These are phyloP conservation scores for Tapirus terrestris DNA, from an alignment of 2,113 vertebrate genomes.

Conservation along the genomic window DNA sequence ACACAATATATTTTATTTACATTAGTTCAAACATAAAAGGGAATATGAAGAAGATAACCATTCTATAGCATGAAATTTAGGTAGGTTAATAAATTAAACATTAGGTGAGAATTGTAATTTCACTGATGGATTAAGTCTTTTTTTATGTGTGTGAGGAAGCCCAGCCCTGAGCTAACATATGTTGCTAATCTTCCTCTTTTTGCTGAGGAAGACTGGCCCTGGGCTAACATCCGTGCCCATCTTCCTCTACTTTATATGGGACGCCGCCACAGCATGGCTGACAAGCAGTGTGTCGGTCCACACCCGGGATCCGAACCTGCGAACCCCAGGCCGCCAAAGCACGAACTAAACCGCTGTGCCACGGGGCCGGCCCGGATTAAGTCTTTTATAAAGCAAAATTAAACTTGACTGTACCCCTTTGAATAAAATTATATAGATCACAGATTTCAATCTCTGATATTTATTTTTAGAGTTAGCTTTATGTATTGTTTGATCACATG, in stretches of 20 bases:
- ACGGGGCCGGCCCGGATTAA: not conserved
- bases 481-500: not conserved
- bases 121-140: not conserved
- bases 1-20: not conserved
- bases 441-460: not conserved
- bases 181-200: too few species aligned
- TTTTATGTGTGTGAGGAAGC: not conserved
- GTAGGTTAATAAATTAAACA: not conserved
- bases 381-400: slow-evolving; percentile 6
- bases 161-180: too few species aligned
- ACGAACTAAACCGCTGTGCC: too few species aligned
- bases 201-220: too few species aligned
- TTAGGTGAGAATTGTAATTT: not conserved
- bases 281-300: too few species aligned
- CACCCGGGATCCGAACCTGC: too few species aligned
- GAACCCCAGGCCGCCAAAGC: too few species aligned
- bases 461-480: not conserved
- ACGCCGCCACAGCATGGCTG: too few species aligned
- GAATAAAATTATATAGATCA: not conserved
- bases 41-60: not conserved
- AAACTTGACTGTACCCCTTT: not conserved
- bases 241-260: too few species aligned
- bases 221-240: too few species aligned
- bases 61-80: not conserved
- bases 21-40: not conserved